Percentiles rank a stretch among this genome's conserved stretches.
These are phyloP conservation scores for Ursus arctos DNA, from an alignment of 2,113 vertebrate species.

Conservation along the genomic window DNA sequence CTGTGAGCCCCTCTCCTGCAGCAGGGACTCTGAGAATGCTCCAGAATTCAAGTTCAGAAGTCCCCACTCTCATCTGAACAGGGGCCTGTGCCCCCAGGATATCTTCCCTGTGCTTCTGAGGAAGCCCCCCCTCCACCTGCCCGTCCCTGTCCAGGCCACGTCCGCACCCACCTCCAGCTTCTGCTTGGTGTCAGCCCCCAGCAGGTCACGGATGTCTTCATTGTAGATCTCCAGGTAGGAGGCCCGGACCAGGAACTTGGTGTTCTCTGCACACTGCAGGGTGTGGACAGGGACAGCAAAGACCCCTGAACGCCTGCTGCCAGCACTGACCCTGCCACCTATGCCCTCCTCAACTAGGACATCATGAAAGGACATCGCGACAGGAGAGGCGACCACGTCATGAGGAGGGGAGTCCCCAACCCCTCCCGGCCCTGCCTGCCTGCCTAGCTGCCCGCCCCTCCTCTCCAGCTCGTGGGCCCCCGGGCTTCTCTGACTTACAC, in stretches of 20 bases:
- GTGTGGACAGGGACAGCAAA: neutral
- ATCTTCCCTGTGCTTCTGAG: neutral
- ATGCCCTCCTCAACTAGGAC: neutral
- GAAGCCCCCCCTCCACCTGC: rapidly evolving
- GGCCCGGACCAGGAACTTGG: constrained; percentile 93
- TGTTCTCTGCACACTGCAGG: constrained; percentile 93
- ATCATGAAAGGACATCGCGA: rapidly evolving
- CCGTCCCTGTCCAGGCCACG: rapidly evolving
- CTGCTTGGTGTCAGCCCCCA: constrained; percentile 93
- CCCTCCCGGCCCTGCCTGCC: neutral
- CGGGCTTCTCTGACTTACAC: neutral
- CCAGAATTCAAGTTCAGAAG: neutral
- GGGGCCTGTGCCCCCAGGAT: neutral
- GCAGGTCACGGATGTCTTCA: constrained; percentile 92
- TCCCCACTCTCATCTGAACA: neutral
- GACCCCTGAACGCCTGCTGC: neutral
- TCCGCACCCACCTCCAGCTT: constrained; percentile 92
- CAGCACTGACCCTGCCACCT: neutral
- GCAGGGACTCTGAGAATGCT: neutral
- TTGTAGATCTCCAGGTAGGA: constrained; percentile 96
- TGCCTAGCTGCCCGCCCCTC: neutral
- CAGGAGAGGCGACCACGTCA: rapidly evolving
- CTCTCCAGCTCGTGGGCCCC: neutral
- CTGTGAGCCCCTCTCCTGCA: neutral
- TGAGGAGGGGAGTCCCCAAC: neutral